Percentiles rank a stretch among this genome's conserved stretches.
Evolutionary conservation across 2,113 vertebrate genomes (phyloP).

Genomic region (Scomber scombrus): DNA sequence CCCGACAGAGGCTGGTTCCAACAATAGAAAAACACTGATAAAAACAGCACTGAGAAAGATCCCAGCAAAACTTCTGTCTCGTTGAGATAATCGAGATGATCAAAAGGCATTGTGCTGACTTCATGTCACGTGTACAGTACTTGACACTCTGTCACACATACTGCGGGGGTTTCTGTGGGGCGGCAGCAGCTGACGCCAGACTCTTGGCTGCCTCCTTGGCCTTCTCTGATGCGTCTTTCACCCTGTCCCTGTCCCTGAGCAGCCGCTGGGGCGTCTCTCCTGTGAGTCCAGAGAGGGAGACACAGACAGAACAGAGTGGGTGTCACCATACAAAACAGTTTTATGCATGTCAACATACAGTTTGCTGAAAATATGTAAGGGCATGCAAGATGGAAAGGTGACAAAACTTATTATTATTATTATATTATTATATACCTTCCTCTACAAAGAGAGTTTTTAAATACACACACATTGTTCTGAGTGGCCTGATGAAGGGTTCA

Average conservation of each 20-base stretch:
- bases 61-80: background rate
- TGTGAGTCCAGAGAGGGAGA: constrained; percentile 29
- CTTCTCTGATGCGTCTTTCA: constrained; percentile 79
- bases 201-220: constrained; percentile 82
- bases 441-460: background rate
- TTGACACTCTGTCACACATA: constrained; percentile 71
- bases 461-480: background rate
- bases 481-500: constrained; percentile 21
- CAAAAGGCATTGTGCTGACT: constrained; percentile 19
- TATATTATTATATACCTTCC: background rate
- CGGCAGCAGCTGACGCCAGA: constrained; percentile 75
- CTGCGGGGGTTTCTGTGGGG: constrained; percentile 80
- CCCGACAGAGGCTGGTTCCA: background rate
- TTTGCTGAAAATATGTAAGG: too few relatives aligned
- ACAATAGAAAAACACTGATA: too few relatives aligned
- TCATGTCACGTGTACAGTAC: background rate
- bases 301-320: constrained; percentile 6
- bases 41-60: background rate
- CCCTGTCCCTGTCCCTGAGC: constrained; percentile 70
- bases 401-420: background rate
- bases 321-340: background rate
- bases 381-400: constrained; percentile 7
- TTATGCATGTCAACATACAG: too few relatives aligned
- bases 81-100: background rate
- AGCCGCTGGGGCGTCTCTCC: constrained; percentile 79